These are phyloP conservation scores for Sebastes minor DNA, from an alignment of 2,797 vertebrate genomes.

Conservation along the genomic window DNA sequence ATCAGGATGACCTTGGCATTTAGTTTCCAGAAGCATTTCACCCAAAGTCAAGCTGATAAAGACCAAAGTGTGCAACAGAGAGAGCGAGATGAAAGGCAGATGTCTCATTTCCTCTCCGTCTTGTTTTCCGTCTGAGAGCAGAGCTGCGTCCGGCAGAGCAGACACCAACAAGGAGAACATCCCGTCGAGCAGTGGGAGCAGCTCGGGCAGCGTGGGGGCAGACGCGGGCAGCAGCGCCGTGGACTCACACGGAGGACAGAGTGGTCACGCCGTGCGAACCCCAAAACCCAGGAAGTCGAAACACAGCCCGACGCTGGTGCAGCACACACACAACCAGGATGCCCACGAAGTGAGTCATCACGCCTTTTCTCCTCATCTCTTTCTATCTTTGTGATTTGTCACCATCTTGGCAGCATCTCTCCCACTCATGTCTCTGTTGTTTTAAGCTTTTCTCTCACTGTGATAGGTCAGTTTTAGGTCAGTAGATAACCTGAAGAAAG, in stretches of 20 bases:
- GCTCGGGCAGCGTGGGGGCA: slow-evolving; percentile 55
- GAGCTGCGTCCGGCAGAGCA: slow-evolving; percentile 72
- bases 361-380: not conserved
- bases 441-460: not conserved
- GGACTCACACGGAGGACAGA: slow-evolving; percentile 76
- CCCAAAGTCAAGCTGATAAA: slow-evolving; percentile 26
- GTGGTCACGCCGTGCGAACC: slow-evolving; percentile 67
- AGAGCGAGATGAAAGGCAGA: slow-evolving; percentile 31
- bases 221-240: slow-evolving; percentile 61
- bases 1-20: slow-evolving; percentile 37
- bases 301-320: slow-evolving; percentile 83
- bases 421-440: not conserved
- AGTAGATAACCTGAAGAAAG: not conserved
- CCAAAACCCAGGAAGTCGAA: slow-evolving; percentile 87
- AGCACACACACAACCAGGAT: slow-evolving; percentile 85
- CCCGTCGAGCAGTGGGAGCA: slow-evolving; percentile 76
- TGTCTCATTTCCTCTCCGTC: slow-evolving; percentile 28
- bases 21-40: slow-evolving; percentile 19
- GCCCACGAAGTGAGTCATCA: slow-evolving; percentile 84
- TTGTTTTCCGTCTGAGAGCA: slow-evolving; percentile 40
- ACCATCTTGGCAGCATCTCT: not conserved
- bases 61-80: slow-evolving; percentile 6
- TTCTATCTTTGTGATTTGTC: not conserved
- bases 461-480: not conserved
- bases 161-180: slow-evolving; percentile 93